phyloP scores from a whole-genome alignment of 2,888 invertebrate species.

The Eilema depressum region DNA sequence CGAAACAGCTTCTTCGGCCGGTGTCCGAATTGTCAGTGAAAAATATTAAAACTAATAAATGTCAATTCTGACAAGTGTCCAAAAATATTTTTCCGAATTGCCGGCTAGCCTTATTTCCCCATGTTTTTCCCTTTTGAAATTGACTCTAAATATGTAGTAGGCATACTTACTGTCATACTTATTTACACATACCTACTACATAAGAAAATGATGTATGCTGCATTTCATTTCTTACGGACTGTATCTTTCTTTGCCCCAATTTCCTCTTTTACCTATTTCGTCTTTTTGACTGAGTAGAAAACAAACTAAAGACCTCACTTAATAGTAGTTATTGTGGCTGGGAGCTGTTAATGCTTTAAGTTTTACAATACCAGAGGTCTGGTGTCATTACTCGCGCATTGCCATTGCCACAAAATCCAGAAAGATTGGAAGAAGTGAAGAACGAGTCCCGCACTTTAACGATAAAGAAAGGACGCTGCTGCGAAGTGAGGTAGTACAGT shows the following conservation, averaged over 20 bases:
- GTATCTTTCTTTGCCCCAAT: neutral
- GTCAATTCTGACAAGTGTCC: too few relatives aligned
- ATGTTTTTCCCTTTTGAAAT: neutral
- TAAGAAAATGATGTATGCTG: neutral
- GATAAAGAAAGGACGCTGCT: too few relatives aligned
- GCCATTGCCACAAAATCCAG: neutral
- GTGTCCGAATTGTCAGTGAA: too few relatives aligned
- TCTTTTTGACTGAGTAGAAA: neutral
- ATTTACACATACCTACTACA: neutral
- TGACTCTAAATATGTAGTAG: neutral
- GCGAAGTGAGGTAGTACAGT: too few relatives aligned
- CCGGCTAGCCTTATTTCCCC: neutral
- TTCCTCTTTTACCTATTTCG: neutral
- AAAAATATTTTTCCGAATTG: too few relatives aligned
- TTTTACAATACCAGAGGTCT: neutral
- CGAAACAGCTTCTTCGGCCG: too few relatives aligned
- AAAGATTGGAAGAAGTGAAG: too few relatives aligned
- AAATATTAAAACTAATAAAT: too few relatives aligned
- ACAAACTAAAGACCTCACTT: neutral
- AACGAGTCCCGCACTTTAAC: too few relatives aligned
- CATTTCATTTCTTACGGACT: neutral
- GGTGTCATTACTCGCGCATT: neutral
- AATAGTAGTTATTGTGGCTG: neutral
- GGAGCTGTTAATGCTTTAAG: neutral
- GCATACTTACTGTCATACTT: neutral